Conservation (phyloP, 2,797 vertebrate genomes). For the Pteropus rufus region DNA sequence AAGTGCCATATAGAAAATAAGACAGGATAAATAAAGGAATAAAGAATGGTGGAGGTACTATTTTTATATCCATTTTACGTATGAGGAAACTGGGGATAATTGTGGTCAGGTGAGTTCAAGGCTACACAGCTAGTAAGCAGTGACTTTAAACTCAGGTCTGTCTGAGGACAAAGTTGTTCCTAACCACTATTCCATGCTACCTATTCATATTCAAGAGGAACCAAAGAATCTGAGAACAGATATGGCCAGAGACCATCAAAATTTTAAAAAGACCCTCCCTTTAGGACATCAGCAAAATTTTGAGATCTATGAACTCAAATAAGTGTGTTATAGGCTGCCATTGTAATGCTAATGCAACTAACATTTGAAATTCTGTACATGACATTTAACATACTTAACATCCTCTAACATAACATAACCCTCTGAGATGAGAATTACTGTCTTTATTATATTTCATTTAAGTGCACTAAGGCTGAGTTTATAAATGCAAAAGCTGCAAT, state of each 20-base stretch:
- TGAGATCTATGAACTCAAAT: background rate
- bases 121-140: background rate
- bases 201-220: background rate
- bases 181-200: background rate
- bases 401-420: background rate
- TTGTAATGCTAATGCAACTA: background rate
- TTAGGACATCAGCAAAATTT: background rate
- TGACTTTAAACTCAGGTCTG: background rate
- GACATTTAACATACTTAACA: background rate
- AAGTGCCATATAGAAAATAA: background rate
- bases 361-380: background rate
- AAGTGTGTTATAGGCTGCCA: background rate
- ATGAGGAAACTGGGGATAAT: background rate
- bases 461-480: background rate
- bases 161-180: background rate
- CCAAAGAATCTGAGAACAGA: background rate
- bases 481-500: background rate
- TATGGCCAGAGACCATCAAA: background rate
- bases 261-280: background rate
- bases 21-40: background rate
- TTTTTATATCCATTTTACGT: background rate
- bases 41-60: background rate
- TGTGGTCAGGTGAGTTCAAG: background rate
- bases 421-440: background rate
- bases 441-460: background rate